These are phyloP conservation scores for Lophotriccus pileatus DNA, from an alignment of 2,797 vertebrate genomes.

Conservation along the genomic window DNA sequence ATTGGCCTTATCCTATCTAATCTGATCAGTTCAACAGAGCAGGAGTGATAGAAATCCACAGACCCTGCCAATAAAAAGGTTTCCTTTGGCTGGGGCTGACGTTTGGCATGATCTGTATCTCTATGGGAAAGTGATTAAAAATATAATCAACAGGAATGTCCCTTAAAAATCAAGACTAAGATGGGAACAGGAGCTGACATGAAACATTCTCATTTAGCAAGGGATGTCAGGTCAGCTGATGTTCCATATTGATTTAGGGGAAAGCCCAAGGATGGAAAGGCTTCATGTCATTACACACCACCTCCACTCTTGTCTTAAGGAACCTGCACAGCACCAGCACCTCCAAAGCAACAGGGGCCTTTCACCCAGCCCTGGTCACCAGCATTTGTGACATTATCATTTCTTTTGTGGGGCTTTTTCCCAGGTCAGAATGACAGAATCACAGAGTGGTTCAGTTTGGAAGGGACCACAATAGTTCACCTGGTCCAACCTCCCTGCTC, in stretches of 20 bases:
- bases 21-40: conserved; percentile 30
- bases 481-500: not conserved
- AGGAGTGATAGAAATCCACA: not conserved
- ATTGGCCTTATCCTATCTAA: conserved; percentile 34
- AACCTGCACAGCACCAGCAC: not conserved
- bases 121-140: not conserved
- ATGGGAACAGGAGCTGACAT: not conserved
- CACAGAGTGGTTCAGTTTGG: not conserved
- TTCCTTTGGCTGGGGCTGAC: not conserved
- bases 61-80: not conserved
- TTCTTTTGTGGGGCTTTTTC: not conserved
- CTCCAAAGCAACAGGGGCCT: not conserved
- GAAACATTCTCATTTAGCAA: not conserved
- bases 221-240: not conserved
- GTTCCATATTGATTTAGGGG: not conserved
- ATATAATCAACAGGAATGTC: not conserved
- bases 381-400: not conserved
- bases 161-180: not conserved
- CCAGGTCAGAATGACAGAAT: not conserved
- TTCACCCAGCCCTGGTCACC: not conserved
- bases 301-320: not conserved
- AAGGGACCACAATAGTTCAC: not conserved
- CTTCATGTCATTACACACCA: rapidly evolving
- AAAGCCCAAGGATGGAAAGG: not conserved
- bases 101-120: not conserved